These are phyloP conservation scores for Syncerus caffer DNA, from an alignment of 2,797 vertebrate genomes.

Conservation along the genomic window DNA sequence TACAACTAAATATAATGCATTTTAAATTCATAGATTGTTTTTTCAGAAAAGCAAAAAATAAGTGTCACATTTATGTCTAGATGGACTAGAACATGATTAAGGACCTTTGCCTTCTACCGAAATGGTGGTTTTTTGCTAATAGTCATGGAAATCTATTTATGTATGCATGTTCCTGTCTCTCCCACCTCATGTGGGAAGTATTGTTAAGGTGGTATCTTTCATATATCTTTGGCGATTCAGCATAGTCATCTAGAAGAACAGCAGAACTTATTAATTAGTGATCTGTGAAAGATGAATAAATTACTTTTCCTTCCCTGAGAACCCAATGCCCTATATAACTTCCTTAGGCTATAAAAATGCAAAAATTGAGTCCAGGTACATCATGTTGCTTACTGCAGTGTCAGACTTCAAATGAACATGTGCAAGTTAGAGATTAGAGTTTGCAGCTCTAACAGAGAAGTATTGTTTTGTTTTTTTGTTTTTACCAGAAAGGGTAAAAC, in stretches of 20 bases:
- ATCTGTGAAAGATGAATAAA: neutral
- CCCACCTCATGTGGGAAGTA: neutral
- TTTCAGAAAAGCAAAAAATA: neutral
- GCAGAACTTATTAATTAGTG: neutral
- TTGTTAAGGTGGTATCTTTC: neutral
- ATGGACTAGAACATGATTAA: neutral
- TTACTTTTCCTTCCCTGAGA: neutral
- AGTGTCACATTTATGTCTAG: neutral
- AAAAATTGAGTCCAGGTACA: neutral
- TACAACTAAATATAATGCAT: neutral
- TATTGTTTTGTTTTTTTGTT: neutral
- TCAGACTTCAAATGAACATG: neutral
- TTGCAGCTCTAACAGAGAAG: neutral
- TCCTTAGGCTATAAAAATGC: neutral
- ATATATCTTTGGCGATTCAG: neutral
- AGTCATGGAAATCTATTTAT: neutral
- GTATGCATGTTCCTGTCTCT: neutral
- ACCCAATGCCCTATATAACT: neutral
- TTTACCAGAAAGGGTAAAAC: neutral
- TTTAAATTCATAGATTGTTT: neutral
- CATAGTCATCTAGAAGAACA: neutral
- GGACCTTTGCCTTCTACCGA: neutral
- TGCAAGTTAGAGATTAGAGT: neutral
- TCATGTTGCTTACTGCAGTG: neutral
- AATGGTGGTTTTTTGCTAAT: neutral